Evolutionary conservation across 1,140 invertebrate species (phyloP).

Genomic region (Lutraria rhynchaena): DNA sequence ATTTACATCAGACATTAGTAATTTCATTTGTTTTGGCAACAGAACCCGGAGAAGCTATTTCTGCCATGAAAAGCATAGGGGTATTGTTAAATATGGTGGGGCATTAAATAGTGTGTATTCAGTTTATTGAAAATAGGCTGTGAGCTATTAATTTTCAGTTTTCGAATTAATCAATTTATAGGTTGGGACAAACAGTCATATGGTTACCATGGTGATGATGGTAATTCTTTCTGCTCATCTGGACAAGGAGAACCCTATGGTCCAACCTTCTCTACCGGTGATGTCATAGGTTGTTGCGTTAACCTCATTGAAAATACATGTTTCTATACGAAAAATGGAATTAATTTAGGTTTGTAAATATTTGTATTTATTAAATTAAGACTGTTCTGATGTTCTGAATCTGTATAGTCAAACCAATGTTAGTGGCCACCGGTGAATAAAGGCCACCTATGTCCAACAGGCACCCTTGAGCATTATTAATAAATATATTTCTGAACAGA

Average conservation of each 20-base stretch:
- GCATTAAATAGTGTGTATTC: background rate
- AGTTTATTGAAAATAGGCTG: constrained; percentile 1
- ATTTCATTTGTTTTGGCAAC: background rate
- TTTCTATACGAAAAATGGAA: constrained; percentile 99
- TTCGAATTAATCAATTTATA: constrained; percentile 79
- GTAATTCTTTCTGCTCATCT: constrained; percentile 99
- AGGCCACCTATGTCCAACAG: no score
- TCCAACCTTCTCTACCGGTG: constrained; percentile 98
- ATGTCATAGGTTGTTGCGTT: constrained; percentile 97
- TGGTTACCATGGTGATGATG: constrained; percentile 99
- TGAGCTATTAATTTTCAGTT: background rate
- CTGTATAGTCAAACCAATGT: no score
- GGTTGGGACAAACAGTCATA: constrained; percentile 99
- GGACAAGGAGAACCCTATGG: constrained; percentile 98
- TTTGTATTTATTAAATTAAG: no score
- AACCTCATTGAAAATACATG: constrained; percentile 99
- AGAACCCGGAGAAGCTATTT: background rate
- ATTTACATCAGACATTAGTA: no score
- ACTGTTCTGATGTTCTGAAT: no score
- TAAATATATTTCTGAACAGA: background rate
- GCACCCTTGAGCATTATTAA: no score
- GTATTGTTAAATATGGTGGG: no score
- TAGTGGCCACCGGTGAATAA: no score
- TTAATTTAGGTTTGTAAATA: constrained; percentile 88
- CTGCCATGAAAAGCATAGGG: background rate